phyloP scores from a whole-genome alignment of 1,140 invertebrate genomes.

The Lepidurus apus region DNA sequence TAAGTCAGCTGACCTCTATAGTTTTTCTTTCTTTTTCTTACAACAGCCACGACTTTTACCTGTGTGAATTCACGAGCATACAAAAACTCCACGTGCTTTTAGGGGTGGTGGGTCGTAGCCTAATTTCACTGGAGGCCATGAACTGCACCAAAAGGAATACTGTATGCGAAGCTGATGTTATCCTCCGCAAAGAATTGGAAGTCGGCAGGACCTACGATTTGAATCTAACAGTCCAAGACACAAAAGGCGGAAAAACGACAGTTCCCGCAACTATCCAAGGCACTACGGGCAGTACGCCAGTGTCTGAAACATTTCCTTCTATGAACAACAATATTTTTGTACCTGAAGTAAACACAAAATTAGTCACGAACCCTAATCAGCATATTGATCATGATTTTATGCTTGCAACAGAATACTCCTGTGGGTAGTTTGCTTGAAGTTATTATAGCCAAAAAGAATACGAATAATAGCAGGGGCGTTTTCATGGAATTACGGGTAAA shows the following conservation, averaged over 20 bases:
- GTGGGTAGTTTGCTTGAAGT: neutral
- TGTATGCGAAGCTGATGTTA: constrained; percentile 75
- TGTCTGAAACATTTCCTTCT: constrained; percentile 71
- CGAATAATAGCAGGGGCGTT: constrained; percentile 16
- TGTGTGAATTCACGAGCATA: neutral
- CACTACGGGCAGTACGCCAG: constrained; percentile 66
- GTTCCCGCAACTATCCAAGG: constrained; percentile 74
- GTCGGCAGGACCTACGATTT: constrained; percentile 70
- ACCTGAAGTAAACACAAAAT: constrained; percentile 58
- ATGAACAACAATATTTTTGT: constrained; percentile 71
- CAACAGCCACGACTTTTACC: constrained; percentile 23
- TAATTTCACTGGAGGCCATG: constrained; percentile 67
- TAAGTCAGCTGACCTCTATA: constrained; percentile 42
- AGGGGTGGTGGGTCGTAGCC: constrained; percentile 59
- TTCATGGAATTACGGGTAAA: constrained; percentile 5
- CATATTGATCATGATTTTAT: neutral
- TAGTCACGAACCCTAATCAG: neutral
- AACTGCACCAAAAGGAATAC: constrained; percentile 75
- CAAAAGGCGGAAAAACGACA: constrained; percentile 65
- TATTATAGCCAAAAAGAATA: neutral
- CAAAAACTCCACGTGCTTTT: constrained; percentile 27
- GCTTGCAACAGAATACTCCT: constrained; percentile 16
- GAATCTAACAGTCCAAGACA: constrained; percentile 65
- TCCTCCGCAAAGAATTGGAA: constrained; percentile 64
- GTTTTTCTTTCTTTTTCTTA: constrained; percentile 29